Evolutionary conservation across 2,888 invertebrate species (phyloP).

Genomic region (Sphinx pinastri): DNA sequence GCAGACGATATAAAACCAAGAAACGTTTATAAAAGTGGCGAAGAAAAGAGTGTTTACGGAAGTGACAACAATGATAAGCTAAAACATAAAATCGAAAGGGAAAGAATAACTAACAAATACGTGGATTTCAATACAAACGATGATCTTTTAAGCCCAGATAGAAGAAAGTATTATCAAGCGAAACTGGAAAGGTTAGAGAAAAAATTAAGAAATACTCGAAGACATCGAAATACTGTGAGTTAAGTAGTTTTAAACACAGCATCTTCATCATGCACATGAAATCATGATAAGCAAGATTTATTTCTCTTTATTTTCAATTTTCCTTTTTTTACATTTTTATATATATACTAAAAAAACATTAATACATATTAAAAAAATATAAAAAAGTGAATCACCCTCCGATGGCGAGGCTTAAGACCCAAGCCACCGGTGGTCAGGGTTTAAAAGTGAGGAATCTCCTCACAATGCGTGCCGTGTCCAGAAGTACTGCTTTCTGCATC

Average conservation of each 20-base stretch:
- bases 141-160: conserved; percentile 52
- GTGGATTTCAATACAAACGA: conserved; percentile 33
- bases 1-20: conserved; percentile 29
- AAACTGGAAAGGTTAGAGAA: conserved; percentile 61
- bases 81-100: conserved; percentile 31
- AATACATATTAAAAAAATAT: too few species aligned
- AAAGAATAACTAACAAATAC: conserved; percentile 33
- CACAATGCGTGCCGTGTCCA: too few species aligned
- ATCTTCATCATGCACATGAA: not conserved
- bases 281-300: too few species aligned
- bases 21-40: conserved; percentile 22
- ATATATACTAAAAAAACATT: too few species aligned
- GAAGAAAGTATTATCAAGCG: conserved; percentile 64
- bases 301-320: too few species aligned
- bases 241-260: not conserved
- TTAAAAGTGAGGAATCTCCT: too few species aligned
- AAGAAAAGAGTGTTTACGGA: conserved; percentile 17
- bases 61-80: conserved; percentile 27
- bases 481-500: too few species aligned
- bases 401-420: too few species aligned
- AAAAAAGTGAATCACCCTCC: too few species aligned
- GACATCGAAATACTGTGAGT: conserved; percentile 46
- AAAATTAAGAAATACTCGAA: conserved; percentile 45
- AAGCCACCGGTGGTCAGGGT: too few species aligned
- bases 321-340: too few species aligned